phyloP scores from a whole-genome alignment of 2,113 vertebrate species.

The Brachyhypopomus occidentalis region DNA sequence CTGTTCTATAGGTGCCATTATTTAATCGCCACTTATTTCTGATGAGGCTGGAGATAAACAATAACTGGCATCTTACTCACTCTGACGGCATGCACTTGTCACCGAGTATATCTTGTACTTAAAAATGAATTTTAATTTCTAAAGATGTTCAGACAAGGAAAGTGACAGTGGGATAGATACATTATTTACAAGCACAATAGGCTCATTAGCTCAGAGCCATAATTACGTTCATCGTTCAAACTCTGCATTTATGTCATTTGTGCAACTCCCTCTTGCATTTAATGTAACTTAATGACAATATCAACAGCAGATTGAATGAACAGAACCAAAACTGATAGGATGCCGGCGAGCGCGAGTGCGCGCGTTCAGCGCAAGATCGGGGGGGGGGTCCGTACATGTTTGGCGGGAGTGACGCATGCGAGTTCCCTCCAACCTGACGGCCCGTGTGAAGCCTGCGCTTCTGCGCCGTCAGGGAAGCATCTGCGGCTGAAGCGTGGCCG shows the following conservation, averaged over 20 bases:
- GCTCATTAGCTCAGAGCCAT: constrained; percentile 53
- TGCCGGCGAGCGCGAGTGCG: background rate
- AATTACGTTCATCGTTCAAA: constrained; percentile 52
- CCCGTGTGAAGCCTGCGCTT: constrained; percentile 25
- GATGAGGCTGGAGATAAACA: constrained; percentile 13
- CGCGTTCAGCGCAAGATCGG: background rate
- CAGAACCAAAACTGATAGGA: background rate
- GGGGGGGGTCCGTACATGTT: background rate
- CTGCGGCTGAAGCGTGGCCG: constrained; percentile 9
- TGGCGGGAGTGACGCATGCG: background rate
- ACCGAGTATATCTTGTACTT: constrained; percentile 33
- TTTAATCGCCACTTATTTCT: constrained; percentile 25
- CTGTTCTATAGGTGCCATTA: background rate
- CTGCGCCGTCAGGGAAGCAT: background rate
- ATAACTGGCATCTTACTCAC: constrained; percentile 2
- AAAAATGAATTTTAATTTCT: constrained; percentile 36
- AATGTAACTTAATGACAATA: constrained; percentile 41
- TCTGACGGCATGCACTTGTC: constrained; percentile 23
- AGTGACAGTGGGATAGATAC: constrained; percentile 35
- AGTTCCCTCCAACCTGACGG: background rate
- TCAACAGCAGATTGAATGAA: constrained; percentile 24
- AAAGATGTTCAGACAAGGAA: constrained; percentile 41
- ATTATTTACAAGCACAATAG: constrained; percentile 53
- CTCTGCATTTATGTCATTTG: constrained; percentile 39
- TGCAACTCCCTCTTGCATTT: constrained; percentile 34